These are phyloP conservation scores for Ceryle rudis DNA, from an alignment of 2,797 vertebrate species.

Conservation along the genomic window DNA sequence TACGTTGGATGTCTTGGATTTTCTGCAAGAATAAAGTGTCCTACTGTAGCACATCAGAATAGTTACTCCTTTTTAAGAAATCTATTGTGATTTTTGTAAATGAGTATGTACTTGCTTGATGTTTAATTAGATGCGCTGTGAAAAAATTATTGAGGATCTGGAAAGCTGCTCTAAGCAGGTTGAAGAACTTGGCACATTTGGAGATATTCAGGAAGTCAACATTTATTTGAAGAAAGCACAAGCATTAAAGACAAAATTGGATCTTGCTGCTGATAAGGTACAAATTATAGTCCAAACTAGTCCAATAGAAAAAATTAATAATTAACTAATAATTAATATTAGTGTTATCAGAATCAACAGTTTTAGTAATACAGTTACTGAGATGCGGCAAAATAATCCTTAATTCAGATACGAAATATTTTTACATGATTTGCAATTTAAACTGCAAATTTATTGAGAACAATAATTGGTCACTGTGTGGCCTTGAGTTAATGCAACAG, in stretches of 20 bases:
- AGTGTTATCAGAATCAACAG: neutral
- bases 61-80: neutral
- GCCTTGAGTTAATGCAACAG: neutral
- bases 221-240: conserved; percentile 88
- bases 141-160: conserved; percentile 85
- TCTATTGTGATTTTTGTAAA: neutral
- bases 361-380: neutral
- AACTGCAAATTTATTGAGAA: neutral
- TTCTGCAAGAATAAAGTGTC: neutral
- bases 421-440: neutral
- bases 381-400: neutral
- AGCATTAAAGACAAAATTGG: conserved; percentile 82
- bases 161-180: conserved; percentile 83
- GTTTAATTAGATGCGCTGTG: conserved; percentile 78
- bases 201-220: conserved; percentile 82
- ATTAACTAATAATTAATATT: no score
- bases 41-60: neutral
- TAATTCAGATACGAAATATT: neutral
- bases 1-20: neutral
- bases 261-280: conserved; percentile 86
- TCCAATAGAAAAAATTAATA: no score
- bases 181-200: conserved; percentile 83
- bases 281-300: neutral
- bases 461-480: neutral
- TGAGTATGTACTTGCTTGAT: neutral